phyloP scores from a whole-genome alignment of 2,113 vertebrate genomes.

The Xenopus tropicalis region UCB_Xtro_10.0 CM004445.2:10934501-10935000 shows the following conservation, averaged over 20 bases:
- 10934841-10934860: constrained; percentile 19
- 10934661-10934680: too few species aligned
- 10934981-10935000: too few species aligned
- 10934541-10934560: background rate
- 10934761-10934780: background rate
- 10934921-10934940: too few species aligned
- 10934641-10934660: too few species aligned
- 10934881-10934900: too few species aligned
- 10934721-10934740: background rate
- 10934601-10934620: too few species aligned
- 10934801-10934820: constrained; percentile 24
- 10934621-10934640: too few species aligned
- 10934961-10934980: too few species aligned
- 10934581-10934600: too few species aligned
- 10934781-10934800: background rate
- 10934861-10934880: too few species aligned
- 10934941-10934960: too few species aligned
- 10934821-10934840: constrained; percentile 29
- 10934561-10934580: background rate
- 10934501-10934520: background rate
- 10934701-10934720: background rate
- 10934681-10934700: background rate
- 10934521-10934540: background rate
- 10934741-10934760: background rate
- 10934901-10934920: too few species aligned